phyloP scores from a whole-genome alignment of 1,140 invertebrate genomes.

The Drosophila burlai region DNA sequence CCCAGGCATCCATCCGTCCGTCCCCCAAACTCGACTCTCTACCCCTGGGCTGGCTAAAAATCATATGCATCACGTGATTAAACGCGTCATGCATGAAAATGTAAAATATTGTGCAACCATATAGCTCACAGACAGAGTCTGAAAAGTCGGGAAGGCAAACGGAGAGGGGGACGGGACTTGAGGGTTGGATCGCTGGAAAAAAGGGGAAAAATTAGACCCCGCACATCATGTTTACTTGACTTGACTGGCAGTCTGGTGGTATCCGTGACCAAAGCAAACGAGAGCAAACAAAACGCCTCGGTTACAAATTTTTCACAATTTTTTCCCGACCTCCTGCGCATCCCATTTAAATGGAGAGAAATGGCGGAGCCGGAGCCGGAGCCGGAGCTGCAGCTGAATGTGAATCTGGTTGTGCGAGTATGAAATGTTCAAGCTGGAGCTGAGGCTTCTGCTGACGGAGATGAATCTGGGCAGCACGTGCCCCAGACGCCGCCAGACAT shows the following conservation, averaged over 20 bases:
- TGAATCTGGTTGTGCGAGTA: slow-evolving; percentile 30
- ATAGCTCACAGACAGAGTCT: slow-evolving; percentile 41
- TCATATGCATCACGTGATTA: slow-evolving; percentile 85
- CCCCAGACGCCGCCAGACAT: slow-evolving; percentile 56
- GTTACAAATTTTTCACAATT: slow-evolving; percentile 79
- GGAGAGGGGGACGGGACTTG: neutral
- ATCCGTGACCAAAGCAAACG: slow-evolving; percentile 65
- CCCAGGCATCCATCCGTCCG: neutral
- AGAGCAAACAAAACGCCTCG: slow-evolving; percentile 70
- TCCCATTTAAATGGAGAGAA: slow-evolving; percentile 76
- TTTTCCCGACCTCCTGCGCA: slow-evolving; percentile 35
- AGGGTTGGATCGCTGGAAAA: slow-evolving; percentile 7
- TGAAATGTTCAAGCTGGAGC: slow-evolving; percentile 15
- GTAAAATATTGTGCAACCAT: slow-evolving; percentile 75
- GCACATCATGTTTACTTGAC: slow-evolving; percentile 80
- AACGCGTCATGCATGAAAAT: slow-evolving; percentile 85
- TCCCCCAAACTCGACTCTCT: neutral
- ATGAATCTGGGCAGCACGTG: slow-evolving; percentile 80
- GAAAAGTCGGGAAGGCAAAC: neutral
- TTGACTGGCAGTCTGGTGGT: slow-evolving; percentile 66
- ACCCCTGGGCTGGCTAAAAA: slow-evolving; percentile 68
- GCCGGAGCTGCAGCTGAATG: slow-evolving; percentile 57
- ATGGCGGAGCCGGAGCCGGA: slow-evolving; percentile 47
- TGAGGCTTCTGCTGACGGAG: slow-evolving; percentile 65
- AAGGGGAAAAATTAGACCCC: slow-evolving; percentile 71